A percentile compares a stretch with the other conserved stretches of the same genome.
Conservation (phyloP, 23 tunicate species). For the Styela plicata region DNA sequence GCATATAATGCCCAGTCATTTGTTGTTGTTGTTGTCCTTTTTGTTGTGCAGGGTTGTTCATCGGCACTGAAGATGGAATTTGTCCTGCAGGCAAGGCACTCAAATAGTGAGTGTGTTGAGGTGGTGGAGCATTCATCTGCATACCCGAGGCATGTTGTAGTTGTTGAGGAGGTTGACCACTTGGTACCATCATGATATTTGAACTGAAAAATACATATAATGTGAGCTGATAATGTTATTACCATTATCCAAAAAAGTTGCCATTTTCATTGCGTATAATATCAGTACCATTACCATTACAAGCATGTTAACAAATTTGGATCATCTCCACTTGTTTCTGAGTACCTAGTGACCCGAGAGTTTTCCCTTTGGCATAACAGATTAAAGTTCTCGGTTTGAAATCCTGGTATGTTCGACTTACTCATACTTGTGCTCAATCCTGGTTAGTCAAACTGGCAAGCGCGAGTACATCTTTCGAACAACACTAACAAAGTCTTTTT, state of each 20-base stretch:
- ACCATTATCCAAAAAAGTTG: background rate
- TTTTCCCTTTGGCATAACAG: too few relatives aligned
- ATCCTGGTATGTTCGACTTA: too few relatives aligned
- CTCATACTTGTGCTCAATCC: too few relatives aligned
- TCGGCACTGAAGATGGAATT: background rate
- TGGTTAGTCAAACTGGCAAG: too few relatives aligned
- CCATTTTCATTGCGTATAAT: too few relatives aligned
- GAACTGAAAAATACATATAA: background rate
- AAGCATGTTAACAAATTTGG: too few relatives aligned
- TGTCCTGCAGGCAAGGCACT: background rate
- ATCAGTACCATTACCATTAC: too few relatives aligned
- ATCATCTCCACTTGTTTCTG: too few relatives aligned
- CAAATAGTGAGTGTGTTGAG: background rate
- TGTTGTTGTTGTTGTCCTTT: background rate
- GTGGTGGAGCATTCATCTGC: constrained; percentile 1
- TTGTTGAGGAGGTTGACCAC: background rate
- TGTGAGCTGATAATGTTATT: background rate
- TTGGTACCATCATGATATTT: constrained; percentile 9
- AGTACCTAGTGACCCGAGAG: too few relatives aligned
- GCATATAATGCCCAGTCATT: background rate
- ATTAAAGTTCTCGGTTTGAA: too few relatives aligned
- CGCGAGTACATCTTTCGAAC: too few relatives aligned
- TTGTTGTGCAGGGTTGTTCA: background rate
- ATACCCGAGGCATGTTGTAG: background rate
- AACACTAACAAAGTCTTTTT: too few relatives aligned